Percentiles rank a stretch among this genome's conserved stretches.
Conservation (phyloP, 2,888 invertebrate species). For the Eilema sororculum region DNA sequence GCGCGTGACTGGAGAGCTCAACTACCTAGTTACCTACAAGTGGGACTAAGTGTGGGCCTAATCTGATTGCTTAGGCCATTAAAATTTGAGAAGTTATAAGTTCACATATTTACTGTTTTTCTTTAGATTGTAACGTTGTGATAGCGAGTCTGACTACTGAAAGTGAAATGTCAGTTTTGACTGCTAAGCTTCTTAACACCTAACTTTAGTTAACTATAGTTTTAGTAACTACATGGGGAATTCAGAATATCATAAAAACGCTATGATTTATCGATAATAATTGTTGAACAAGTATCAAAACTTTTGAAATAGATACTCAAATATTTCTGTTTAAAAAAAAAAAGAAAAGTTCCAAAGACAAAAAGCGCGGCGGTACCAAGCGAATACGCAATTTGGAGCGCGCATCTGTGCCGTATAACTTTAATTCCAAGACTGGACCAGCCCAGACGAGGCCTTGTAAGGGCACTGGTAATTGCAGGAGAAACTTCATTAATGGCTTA, state of each 20-base stretch:
- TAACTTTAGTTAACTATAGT: too few species aligned
- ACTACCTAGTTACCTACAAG: slow-evolving; percentile 15
- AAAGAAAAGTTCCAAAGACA: slow-evolving; percentile 9
- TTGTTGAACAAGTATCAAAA: too few species aligned
- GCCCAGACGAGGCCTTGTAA: slow-evolving; percentile 69
- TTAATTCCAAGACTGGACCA: slow-evolving; percentile 62
- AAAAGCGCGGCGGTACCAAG: slow-evolving; percentile 29
- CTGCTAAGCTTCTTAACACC: too few species aligned
- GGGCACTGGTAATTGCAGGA: slow-evolving; percentile 75
- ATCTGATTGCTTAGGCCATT: slow-evolving; percentile 1
- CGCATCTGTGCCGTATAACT: slow-evolving; percentile 69
- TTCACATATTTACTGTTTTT: background rate
- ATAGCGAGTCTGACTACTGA: background rate
- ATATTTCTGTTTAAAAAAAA: background rate
- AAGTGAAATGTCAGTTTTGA: too few species aligned
- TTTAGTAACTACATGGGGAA: too few species aligned
- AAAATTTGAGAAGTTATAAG: background rate
- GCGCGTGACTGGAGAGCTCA: slow-evolving; percentile 49
- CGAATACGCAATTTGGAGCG: slow-evolving; percentile 60
- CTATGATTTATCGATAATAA: too few species aligned
- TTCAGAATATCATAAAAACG: too few species aligned
- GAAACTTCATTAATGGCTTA: slow-evolving; percentile 81
- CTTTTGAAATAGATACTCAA: too few species aligned
- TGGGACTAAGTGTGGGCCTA: slow-evolving; percentile 8
- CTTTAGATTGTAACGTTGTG: background rate